Evolutionary conservation across 2,797 vertebrate species (phyloP).

Genomic region (Heterohyrax brucei): DNA sequence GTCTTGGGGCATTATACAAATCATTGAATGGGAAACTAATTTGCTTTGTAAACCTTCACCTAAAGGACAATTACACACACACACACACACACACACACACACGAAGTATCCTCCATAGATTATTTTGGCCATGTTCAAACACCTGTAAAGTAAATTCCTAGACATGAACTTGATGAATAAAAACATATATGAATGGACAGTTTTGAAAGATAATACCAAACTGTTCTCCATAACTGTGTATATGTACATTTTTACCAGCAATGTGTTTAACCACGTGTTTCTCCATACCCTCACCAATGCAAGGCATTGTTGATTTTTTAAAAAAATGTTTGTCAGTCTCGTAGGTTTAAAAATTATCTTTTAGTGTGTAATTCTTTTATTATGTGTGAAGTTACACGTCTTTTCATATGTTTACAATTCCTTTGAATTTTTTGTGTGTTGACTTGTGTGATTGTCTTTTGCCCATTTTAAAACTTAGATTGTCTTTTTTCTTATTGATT

Average conservation of each 20-base stretch:
- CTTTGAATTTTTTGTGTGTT: constrained; percentile 45
- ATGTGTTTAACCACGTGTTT: background rate
- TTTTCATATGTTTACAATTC: background rate
- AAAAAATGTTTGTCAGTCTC: background rate
- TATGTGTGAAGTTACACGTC: background rate
- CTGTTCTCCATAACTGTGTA: background rate
- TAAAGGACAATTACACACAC: no score
- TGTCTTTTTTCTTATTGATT: constrained; percentile 45
- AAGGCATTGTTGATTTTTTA: background rate
- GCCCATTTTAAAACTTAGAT: constrained; percentile 40
- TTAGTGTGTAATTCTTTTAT: background rate
- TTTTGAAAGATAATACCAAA: background rate
- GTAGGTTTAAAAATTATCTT: background rate
- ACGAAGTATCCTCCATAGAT: background rate
- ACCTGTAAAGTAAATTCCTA: constrained; percentile 40
- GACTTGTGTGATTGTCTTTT: constrained; percentile 1
- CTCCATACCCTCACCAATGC: background rate
- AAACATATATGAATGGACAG: background rate
- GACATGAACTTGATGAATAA: constrained; percentile 27
- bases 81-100: no score
- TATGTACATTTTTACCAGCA: background rate
- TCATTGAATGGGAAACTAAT: no score
- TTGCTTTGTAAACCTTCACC: no score
- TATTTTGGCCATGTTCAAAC: background rate
- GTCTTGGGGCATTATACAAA: no score